Conservation (phyloP, 2,888 invertebrate genomes). For the Calameuta idolon region DNA sequence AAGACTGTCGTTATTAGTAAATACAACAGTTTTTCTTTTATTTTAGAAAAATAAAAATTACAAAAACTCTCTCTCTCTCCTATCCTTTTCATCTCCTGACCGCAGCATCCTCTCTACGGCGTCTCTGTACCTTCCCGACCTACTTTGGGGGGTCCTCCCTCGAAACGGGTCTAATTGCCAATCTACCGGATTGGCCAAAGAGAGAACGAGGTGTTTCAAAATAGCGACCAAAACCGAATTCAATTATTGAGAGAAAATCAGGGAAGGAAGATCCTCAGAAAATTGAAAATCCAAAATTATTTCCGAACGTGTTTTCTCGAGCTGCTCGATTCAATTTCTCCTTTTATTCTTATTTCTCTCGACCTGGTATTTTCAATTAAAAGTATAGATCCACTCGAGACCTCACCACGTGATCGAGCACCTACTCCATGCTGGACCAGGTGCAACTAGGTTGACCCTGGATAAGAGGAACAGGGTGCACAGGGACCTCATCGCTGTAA, state of each 20-base stretch:
- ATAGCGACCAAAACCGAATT: slow-evolving; percentile 15
- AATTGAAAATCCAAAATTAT: neutral
- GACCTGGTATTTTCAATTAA: slow-evolving; percentile 1
- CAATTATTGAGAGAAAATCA: slow-evolving; percentile 21
- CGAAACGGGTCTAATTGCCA: slow-evolving; percentile 19
- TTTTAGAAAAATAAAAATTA: slow-evolving; percentile 18
- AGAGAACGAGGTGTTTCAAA: neutral
- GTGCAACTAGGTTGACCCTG: neutral
- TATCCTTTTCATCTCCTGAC: neutral
- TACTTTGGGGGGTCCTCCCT: neutral
- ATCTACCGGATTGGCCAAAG: slow-evolving; percentile 5
- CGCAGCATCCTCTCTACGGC: neutral
- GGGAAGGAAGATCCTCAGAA: slow-evolving; percentile 13
- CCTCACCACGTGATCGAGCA: neutral
- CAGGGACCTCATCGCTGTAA: slow-evolving; percentile 15
- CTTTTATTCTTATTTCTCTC: slow-evolving; percentile 24
- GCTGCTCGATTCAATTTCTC: slow-evolving; percentile 9
- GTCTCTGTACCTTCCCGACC: neutral
- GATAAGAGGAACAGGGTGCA: neutral
- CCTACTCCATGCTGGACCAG: neutral
- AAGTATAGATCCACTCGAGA: neutral
- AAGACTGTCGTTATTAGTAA: slow-evolving; percentile 62
- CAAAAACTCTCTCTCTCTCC: neutral
- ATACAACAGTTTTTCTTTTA: slow-evolving; percentile 58
- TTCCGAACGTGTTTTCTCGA: neutral